Conservation (phyloP, 2,113 vertebrate species). For the Pseudorhombus dupliciocellatus region DNA sequence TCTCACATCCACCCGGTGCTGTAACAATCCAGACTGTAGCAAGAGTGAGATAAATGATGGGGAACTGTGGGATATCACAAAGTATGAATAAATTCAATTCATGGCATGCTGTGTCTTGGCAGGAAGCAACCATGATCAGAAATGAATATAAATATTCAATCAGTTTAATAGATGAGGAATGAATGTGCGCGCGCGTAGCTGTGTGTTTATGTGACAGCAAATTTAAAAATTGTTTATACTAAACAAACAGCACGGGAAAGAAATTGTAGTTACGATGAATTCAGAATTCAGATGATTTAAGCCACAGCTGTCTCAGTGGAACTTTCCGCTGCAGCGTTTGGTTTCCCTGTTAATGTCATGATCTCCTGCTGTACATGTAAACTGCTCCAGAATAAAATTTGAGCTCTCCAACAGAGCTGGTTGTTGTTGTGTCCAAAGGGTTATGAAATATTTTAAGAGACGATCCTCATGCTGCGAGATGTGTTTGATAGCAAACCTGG, state of each 20-base stretch:
- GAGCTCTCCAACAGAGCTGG: not conserved
- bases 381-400: not conserved
- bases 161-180: not conserved
- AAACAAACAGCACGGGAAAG: no score
- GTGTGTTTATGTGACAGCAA: no score
- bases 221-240: no score
- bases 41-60: not conserved
- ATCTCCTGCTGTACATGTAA: not conserved
- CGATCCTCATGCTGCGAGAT: not conserved
- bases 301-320: constrained; percentile 2
- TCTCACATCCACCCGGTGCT: not conserved
- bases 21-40: not conserved
- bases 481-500: constrained; percentile 5
- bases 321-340: not conserved
- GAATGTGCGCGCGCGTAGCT: not conserved
- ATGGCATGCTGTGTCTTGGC: not conserved
- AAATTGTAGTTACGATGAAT: no score
- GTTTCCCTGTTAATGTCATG: constrained; percentile 4
- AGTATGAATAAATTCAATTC: not conserved
- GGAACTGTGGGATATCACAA: not conserved
- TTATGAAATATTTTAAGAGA: not conserved
- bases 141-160: not conserved
- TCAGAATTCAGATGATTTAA: constrained; percentile 7
- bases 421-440: not conserved
- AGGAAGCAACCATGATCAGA: not conserved